Conservation (phyloP, 2,113 vertebrate species). For the Nyctereutes procyonoides region DNA sequence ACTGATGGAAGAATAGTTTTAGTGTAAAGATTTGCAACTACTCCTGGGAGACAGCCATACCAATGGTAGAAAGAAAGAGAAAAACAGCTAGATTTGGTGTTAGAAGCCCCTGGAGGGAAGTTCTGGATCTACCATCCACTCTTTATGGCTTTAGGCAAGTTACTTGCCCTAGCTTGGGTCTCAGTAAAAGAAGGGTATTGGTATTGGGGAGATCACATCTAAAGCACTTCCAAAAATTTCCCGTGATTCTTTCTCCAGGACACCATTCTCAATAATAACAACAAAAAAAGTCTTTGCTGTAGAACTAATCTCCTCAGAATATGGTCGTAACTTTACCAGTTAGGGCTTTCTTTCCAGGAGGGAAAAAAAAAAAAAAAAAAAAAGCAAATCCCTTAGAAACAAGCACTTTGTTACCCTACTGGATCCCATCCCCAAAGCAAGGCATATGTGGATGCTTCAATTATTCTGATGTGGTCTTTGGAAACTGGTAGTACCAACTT, state of each 20-base stretch:
- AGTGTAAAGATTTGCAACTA: slow-evolving; percentile 18
- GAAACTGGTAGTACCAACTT: not conserved
- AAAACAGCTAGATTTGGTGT: slow-evolving; percentile 14
- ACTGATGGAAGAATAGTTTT: not conserved
- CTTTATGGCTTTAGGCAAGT: slow-evolving; percentile 35
- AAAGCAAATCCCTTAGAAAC: not conserved
- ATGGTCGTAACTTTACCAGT: not conserved
- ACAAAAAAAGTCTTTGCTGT: not conserved
- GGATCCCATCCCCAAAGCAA: not conserved
- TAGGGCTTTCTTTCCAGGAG: not conserved
- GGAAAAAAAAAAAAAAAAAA: not conserved
- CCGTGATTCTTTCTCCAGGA: slow-evolving; percentile 9
- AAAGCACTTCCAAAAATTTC: slow-evolving; percentile 5
- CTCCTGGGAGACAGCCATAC: not conserved
- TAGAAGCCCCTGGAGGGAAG: not conserved
- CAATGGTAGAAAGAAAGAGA: not conserved
- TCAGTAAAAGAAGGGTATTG: not conserved
- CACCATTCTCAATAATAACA: not conserved
- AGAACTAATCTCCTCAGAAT: slow-evolving; percentile 49
- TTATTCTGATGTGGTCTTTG: not conserved
- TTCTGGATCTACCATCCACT: not conserved
- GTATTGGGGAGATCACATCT: not conserved
- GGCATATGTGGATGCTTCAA: not conserved
- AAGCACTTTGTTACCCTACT: not conserved
- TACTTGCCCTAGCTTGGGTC: not conserved